Base-by-base conservation (phyloP, 2,113 vertebrate genomes). In the Leucopsar rothschildi region DNA sequence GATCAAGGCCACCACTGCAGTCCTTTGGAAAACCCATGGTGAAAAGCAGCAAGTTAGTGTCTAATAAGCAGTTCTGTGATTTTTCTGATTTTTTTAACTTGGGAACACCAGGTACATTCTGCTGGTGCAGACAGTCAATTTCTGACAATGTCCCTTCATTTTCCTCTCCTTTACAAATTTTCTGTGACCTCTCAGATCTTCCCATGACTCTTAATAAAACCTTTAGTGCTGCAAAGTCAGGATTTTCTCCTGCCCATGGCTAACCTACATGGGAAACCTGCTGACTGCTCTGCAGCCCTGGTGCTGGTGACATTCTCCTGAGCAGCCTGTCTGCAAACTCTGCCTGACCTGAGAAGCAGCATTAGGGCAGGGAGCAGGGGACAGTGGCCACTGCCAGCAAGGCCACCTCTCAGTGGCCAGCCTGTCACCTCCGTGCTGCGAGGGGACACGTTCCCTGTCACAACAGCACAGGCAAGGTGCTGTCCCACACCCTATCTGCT, bases 391-490 rank as follows among this genome's bases (percentile, higher is more conserved):
- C 59, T 68, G 84, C 37, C 77, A 50, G 29, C 31, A 69, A 69
- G 45, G 52, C 7, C 37, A 23, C 19, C 24, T 73, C 79, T 71
- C 76, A 33, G 0, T 39, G 44, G 47, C 53, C 37, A 79, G 31
- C 11, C 68, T 50, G 19, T 77, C 59, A 57, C 42, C 45, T 68
- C 79, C 0, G 0, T 0, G 2, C 49, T 68, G 49, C 0, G 0
- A 66, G 33, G 22, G 25, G 29, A 94, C 65, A 22, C 0, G 0
- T n/a, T 82, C 49, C 35, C 64, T 1, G 0, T 31, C 3, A 9
- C 1, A 1, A 35, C 47, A 64, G 50, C 40, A 60, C 1, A 3
- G 45, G 25, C 16, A 2, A 8, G 0, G 0, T 14, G 52, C 64
- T 85, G 39, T 79, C 72, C 56, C 1, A 21, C 53, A 72, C 31